Conservation (phyloP, 2,113 vertebrate genomes). For the Rhinogobius similis region DNA sequence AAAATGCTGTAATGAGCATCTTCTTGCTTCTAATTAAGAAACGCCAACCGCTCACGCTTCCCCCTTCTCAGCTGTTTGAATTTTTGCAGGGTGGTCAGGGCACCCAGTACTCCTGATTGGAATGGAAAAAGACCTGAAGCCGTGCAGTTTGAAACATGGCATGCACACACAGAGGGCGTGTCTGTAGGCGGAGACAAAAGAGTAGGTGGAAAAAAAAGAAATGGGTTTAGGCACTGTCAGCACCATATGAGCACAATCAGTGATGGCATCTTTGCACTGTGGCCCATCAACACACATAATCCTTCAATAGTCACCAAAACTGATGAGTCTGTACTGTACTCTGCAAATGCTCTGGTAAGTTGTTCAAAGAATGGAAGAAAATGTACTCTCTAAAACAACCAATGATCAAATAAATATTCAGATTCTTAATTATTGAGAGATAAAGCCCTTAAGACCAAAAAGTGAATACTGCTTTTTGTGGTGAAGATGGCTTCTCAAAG, state of each 20-base stretch:
- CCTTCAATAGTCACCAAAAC: neutral
- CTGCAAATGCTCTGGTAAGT: neutral
- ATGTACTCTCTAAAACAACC: no score
- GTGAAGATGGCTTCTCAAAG: neutral
- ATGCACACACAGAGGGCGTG: constrained; percentile 48
- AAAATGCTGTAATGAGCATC: constrained; percentile 29
- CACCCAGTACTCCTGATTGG: constrained; percentile 63
- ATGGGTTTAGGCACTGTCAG: constrained; percentile 65
- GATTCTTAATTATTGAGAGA: neutral
- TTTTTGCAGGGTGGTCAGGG: constrained; percentile 60
- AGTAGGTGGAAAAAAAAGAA: constrained; percentile 56
- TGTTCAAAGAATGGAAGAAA: no score
- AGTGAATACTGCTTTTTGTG: neutral
- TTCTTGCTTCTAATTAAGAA: constrained; percentile 28
- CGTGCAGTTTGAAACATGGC: constrained; percentile 48
- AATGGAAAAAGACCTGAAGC: constrained; percentile 71
- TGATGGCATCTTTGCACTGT: constrained; percentile 56
- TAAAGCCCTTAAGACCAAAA: neutral
- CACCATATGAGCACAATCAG: constrained; percentile 51
- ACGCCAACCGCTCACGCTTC: constrained; percentile 7
- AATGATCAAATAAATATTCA: no score
- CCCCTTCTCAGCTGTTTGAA: constrained; percentile 43
- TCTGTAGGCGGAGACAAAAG: constrained; percentile 48
- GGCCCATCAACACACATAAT: constrained; percentile 41
- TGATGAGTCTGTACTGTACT: no score